Evolutionary conservation across 2,113 vertebrate species (phyloP), one percentile per base, ranked within the genome.

Genomic region (Taxidea taxus): DNA sequence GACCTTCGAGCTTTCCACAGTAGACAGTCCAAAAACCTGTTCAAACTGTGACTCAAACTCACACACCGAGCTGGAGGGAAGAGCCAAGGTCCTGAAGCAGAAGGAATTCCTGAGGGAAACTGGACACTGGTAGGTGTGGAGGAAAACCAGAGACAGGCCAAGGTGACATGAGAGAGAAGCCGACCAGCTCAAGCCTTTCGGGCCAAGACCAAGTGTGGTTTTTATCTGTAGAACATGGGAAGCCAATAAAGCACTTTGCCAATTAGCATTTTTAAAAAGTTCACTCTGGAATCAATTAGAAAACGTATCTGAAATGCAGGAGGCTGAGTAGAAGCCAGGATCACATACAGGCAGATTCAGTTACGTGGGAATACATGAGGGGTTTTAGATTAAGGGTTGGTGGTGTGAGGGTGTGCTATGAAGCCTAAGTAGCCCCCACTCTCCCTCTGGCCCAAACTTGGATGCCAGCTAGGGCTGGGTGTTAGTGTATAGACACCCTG

Each of bases 251-350:
- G 37, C 42, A 21, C 60, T 89, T 42, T 82, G 27, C 1, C n/a
- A 54, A 70, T n/a, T 58, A 31, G 23, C 18, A 42, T 58, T 56
- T 93, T 42, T 39, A 34, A 21, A 60, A 87, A 37, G 51, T 96
- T 84, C 15, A 37, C 44, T 90, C 68, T 96, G 80, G 68, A 94
- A 94, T 39, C 29, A 90, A n/a, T 95, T 94, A 90, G 78, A 86
- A 95, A 83, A 64, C 16, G 34, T 31, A 25, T 31, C 12, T 62
- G 54, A 91, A 84, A 23, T 72, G 23, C 42, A 91, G 62, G 39
- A 83, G 13, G 21, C 9, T 20, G 20, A 64, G 56, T 4, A 8
- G 51, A 72, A 54, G 12, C 29, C 70, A 92, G 51, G 16, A 37
- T 70, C 66, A 49, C 10, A 25, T 49, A 4, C 7, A 86, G 60